Conservation (phyloP, 2,113 vertebrate genomes). For the Actenoides hombroni region DNA sequence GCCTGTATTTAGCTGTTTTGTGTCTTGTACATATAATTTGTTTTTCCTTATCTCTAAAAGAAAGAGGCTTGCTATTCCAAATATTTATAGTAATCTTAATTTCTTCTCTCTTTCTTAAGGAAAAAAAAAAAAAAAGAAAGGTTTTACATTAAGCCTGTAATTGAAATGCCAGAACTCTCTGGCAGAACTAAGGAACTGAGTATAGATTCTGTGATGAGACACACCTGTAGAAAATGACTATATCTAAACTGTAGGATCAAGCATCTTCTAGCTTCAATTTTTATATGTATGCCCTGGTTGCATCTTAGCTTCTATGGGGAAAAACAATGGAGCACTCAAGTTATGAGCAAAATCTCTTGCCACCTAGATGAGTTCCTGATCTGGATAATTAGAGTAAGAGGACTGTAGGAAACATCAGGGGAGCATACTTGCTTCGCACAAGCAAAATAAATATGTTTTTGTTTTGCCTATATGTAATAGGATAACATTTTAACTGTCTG, state of each 20-base stretch:
- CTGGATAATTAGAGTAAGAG: background rate
- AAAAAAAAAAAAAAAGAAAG: background rate
- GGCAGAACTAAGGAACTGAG: background rate
- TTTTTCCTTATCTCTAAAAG: background rate
- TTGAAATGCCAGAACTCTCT: background rate
- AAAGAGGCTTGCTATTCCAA: background rate
- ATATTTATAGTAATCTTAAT: background rate
- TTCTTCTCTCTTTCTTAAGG: background rate
- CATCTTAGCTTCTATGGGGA: background rate
- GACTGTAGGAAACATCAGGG: background rate
- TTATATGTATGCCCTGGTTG: background rate
- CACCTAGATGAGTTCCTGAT: background rate
- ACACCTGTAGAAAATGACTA: background rate
- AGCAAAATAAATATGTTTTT: background rate
- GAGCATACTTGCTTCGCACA: background rate
- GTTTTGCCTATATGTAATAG: background rate
- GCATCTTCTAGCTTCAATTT: background rate
- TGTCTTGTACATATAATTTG: background rate
- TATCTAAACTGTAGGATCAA: background rate
- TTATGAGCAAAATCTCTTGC: background rate
- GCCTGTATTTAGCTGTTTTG: background rate
- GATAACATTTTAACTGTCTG: background rate
- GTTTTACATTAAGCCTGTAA: background rate
- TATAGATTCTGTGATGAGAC: background rate
- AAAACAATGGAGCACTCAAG: background rate